These are phyloP conservation scores for Hyperopisus bebe DNA, from an alignment of 2,113 vertebrate species.

Conservation along the genomic window DNA sequence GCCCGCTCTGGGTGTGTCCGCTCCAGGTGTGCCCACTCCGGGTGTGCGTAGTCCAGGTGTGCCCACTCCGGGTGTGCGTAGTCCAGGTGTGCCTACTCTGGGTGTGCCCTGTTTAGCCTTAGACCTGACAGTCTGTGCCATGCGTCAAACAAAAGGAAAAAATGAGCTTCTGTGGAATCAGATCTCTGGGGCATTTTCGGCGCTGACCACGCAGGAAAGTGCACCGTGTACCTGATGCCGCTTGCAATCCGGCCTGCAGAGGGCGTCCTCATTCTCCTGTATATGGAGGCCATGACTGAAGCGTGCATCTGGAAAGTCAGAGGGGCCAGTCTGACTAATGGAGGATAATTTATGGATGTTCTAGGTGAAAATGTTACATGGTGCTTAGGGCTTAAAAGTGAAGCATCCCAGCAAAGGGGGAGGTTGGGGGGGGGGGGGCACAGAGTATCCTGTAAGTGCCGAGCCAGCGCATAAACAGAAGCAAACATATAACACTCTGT, in stretches of 20 bases:
- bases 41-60: too few species aligned
- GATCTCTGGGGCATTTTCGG: not conserved
- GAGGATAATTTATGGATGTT: constrained; percentile 48
- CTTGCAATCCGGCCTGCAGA: not conserved
- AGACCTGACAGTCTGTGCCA: not conserved
- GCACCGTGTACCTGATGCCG: too few species aligned
- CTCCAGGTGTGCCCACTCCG: too few species aligned
- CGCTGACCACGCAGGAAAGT: constrained; percentile 36
- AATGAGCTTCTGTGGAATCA: not conserved
- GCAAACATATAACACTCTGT: not conserved
- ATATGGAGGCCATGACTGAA: constrained; percentile 29
- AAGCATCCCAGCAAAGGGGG: not conserved
- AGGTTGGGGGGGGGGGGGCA: not conserved
- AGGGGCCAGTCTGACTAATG: constrained; percentile 39
- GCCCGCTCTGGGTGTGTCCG: too few species aligned
- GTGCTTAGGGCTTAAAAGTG: constrained; percentile 10
- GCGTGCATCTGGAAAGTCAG: constrained; percentile 51
- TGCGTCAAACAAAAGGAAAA: not conserved
- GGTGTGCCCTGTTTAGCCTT: too few species aligned
- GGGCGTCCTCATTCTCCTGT: constrained; percentile 37
- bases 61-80: too few species aligned
- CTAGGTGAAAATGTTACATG: constrained; percentile 40
- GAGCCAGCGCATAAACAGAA: constrained; percentile 1
- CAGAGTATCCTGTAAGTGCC: not conserved
- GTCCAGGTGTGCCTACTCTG: too few species aligned